Percentiles rank a stretch among this genome's conserved stretches.
Evolutionary conservation across 1,140 invertebrate species (phyloP).

Genomic region (Drosophila baimaii): DNA sequence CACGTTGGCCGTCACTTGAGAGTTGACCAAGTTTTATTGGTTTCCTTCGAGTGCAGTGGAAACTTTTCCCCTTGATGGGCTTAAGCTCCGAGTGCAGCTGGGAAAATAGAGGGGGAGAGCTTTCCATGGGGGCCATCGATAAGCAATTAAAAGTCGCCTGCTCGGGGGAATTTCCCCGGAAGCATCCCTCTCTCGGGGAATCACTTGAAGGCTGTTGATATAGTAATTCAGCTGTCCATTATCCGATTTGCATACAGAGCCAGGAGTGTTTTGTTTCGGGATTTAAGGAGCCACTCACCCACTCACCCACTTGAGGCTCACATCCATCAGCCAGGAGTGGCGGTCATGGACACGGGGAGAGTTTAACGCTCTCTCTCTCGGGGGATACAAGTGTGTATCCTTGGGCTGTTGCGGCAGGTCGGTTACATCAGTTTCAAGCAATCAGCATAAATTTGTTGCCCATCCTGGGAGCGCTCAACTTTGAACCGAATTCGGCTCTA

Average conservation of each 20-base stretch:
- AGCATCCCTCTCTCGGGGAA: not conserved
- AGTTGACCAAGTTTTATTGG: slow-evolving; percentile 72
- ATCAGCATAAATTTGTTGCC: slow-evolving; percentile 44
- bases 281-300: slow-evolving; percentile 19
- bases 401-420: slow-evolving; percentile 54
- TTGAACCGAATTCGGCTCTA: slow-evolving; percentile 51
- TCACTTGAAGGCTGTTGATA: slow-evolving; percentile 28
- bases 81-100: slow-evolving; percentile 3
- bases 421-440: slow-evolving; percentile 36
- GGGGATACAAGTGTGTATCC: slow-evolving; percentile 15
- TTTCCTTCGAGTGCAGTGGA: slow-evolving; percentile 48
- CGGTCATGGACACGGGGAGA: slow-evolving; percentile 29
- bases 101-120: not conserved
- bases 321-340: slow-evolving; percentile 20
- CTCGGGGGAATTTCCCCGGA: not conserved
- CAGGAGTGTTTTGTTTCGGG: slow-evolving; percentile 7
- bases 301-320: not conserved
- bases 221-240: slow-evolving; percentile 28
- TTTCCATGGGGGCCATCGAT: slow-evolving; percentile 25
- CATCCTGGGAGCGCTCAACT: slow-evolving; percentile 56
- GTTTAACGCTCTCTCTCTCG: slow-evolving; percentile 33
- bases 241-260: slow-evolving; percentile 44
- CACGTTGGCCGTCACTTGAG: slow-evolving; percentile 43
- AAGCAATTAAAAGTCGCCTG: slow-evolving; percentile 29
- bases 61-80: slow-evolving; percentile 23